Base-by-base conservation (phyloP, 2,888 invertebrate genomes). In the Harpalus rufipes region DNA sequence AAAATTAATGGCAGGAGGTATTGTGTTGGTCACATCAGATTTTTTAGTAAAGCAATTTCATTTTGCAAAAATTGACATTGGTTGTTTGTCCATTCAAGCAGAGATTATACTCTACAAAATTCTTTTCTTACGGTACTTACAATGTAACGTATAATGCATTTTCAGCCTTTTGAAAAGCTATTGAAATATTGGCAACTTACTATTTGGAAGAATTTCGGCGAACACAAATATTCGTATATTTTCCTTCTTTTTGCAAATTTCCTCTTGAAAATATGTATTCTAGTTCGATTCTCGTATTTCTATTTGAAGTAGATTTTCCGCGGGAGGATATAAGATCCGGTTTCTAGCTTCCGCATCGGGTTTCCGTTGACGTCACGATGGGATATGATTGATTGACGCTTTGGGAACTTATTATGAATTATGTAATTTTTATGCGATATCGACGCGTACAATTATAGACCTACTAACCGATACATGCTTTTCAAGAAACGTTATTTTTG, bases 331-430 rank as follows among this genome's bases (percentile, higher is more conserved):
- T 32, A 10, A 68, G n/a, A 74, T 74, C 72, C 72, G 72, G 72
- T 74, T 10, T 12, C 58, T 10, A 25, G n/a, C 56, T 44, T 80
- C 80, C 21, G 80, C 16, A 63, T 80, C 80, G 18, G 63, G 80
- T 80, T 80, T 61, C 80, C 63, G 44, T 58, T 61, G 81, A 74
- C 56, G 84, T 84, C 32, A 74, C 59, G 63, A 84, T 84, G 68
- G 81, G 58, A 16, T 51, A 65, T 78, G 84, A 86, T 86, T 81
- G 86, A 86, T 86, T 86, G 76, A 56, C 65, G 78, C 76, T 63
- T 81, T 76, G 68, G 81, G 81, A 86, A 63, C 84, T 86, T 81
- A 84, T 84, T 81, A 84, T 84, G 65, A 81, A 78, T 84, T 84
- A 68, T 84, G 84, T 72, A 16, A 56, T 72, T 72, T 83, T 76